These are phyloP conservation scores for Enteromius argenteus DNA, from an alignment of 2,797 vertebrate genomes.

Conservation along the genomic window DNA sequence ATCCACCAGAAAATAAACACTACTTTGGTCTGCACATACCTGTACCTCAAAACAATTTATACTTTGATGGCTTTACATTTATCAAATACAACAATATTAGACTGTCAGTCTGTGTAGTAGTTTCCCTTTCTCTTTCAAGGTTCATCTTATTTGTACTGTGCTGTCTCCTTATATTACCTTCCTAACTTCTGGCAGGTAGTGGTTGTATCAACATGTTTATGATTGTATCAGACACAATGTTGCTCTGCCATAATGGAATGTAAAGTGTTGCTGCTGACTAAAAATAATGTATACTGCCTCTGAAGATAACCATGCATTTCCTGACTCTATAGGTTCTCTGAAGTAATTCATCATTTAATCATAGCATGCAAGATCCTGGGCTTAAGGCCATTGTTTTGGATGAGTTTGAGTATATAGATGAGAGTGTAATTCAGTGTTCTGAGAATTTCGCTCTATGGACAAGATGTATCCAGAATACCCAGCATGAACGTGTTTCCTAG, in stretches of 20 bases:
- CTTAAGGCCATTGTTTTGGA: conserved; percentile 63
- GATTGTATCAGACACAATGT: conserved; percentile 41
- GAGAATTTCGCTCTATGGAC: conserved; percentile 69
- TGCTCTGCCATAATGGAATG: conserved; percentile 52
- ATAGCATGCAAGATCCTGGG: conserved; percentile 52
- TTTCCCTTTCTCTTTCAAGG: conserved; percentile 8
- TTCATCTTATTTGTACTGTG: conserved; percentile 4
- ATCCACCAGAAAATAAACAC: too few species aligned
- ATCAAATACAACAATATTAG: neutral
- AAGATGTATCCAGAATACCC: conserved; percentile 58
- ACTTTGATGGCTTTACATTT: conserved; percentile 11
- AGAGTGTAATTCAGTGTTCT: conserved; percentile 67
- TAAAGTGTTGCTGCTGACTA: conserved; percentile 64
- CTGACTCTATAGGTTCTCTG: conserved; percentile 57
- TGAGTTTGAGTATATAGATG: conserved; percentile 63
- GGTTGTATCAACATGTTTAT: conserved; percentile 32
- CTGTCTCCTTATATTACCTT: conserved; percentile 24
- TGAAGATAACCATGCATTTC: conserved; percentile 68
- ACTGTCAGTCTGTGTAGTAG: neutral
- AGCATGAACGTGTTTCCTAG: conserved; percentile 61
- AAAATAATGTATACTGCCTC: conserved; percentile 35
- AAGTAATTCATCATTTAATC: conserved; percentile 72
- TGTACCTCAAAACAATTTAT: neutral
- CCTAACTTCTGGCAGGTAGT: conserved; percentile 22
- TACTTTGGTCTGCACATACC: neutral